phyloP scores from a whole-genome alignment of 1,140 invertebrate species.

The Lepidurus packardi region DNA sequence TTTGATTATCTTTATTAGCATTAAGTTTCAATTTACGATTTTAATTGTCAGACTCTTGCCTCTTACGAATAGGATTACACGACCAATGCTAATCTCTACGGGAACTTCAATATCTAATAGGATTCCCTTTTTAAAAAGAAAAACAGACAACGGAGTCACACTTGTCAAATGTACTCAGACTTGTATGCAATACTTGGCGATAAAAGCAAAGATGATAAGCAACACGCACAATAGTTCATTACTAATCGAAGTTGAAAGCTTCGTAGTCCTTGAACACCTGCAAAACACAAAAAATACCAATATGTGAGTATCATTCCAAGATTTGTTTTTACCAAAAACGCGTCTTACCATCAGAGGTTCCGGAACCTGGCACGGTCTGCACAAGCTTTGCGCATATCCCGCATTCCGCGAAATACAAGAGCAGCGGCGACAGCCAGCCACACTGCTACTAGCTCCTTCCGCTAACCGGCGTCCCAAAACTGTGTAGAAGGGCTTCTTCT shows the following conservation, averaged over 20 bases:
- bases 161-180: neutral
- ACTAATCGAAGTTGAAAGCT: neutral
- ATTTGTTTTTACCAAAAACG: neutral
- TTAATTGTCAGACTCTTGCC: too few species aligned
- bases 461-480: neutral
- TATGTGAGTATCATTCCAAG: too few species aligned
- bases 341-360: neutral
- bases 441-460: neutral
- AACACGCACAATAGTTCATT: neutral
- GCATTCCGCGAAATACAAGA: neutral
- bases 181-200: constrained; percentile 14
- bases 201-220: neutral
- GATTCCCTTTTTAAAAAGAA: too few species aligned
- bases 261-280: neutral
- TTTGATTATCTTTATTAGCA: too few species aligned
- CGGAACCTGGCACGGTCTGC: neutral
- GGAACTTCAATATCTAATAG: too few species aligned
- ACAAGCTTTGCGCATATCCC: neutral
- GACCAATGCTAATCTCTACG: too few species aligned
- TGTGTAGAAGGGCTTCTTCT: neutral
- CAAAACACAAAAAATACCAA: neutral
- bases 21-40: too few species aligned
- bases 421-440: neutral
- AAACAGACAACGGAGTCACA: too few species aligned
- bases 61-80: too few species aligned